Percentiles rank a stretch among this genome's conserved stretches.
phyloP scores from a whole-genome alignment of 1,140 invertebrate genomes.

The Tyrophagus putrescentiae region DNA sequence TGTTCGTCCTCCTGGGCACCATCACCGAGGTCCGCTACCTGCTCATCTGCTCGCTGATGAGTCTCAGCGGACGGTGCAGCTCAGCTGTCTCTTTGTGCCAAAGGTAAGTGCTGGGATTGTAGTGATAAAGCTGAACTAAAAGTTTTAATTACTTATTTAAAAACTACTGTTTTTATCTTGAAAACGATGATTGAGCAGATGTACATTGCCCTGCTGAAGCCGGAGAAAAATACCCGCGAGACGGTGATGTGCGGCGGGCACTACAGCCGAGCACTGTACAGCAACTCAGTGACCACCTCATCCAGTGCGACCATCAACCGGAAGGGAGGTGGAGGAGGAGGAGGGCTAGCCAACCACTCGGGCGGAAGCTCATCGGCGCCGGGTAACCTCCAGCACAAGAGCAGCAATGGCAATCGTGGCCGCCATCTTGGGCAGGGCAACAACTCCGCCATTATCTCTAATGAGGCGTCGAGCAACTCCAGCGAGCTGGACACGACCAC shows the following conservation, averaged over 20 bases:
- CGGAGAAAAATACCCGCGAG: constrained; percentile 50
- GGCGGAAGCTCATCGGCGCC: neutral
- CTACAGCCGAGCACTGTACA: neutral
- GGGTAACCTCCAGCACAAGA: too few relatives aligned
- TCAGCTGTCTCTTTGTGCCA: constrained; percentile 30
- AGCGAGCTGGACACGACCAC: neutral
- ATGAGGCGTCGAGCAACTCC: too few relatives aligned
- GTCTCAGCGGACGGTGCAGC: constrained; percentile 33
- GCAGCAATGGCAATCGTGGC: too few relatives aligned
- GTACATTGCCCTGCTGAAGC: constrained; percentile 48
- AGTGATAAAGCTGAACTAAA: neutral
- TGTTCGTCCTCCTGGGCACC: constrained; percentile 45
- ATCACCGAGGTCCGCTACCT: constrained; percentile 38
- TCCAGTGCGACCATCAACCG: neutral
- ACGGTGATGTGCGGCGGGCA: constrained; percentile 37
- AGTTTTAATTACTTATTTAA: constrained; percentile 12
- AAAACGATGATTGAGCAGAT: constrained; percentile 39
- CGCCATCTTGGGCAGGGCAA: too few relatives aligned
- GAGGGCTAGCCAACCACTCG: neutral
- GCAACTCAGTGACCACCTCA: neutral
- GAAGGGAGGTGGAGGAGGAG: neutral
- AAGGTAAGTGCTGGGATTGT: constrained; percentile 30
- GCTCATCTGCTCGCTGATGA: constrained; percentile 42
- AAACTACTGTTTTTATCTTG: constrained; percentile 32
- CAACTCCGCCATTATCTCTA: too few relatives aligned